These are phyloP conservation scores for Sprattus sprattus DNA, from an alignment of 2,113 vertebrate species.

Conservation along the genomic window DNA sequence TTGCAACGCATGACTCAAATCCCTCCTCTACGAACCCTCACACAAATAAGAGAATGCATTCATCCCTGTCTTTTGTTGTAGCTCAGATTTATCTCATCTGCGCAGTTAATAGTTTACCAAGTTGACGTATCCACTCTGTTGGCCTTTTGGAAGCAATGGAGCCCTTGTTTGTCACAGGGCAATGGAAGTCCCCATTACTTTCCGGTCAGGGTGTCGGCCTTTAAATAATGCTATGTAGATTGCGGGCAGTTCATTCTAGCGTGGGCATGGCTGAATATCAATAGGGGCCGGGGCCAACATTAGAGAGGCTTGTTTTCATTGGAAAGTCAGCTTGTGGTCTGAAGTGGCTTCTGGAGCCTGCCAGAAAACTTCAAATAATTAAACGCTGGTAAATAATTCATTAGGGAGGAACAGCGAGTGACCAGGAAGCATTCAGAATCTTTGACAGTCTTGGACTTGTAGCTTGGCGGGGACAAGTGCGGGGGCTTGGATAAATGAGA, in stretches of 20 bases:
- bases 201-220: neutral
- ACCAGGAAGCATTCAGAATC: constrained; percentile 50
- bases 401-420: constrained; percentile 41
- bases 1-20: constrained; percentile 30
- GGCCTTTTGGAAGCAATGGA: neutral
- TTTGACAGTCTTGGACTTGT: constrained; percentile 40
- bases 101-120: constrained; percentile 17
- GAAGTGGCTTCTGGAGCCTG: constrained; percentile 58
- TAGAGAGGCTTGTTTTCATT: constrained; percentile 47
- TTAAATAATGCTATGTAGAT: constrained; percentile 43
- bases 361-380: constrained; percentile 62
- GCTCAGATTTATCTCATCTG: constrained; percentile 17
- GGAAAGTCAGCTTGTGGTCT: constrained; percentile 46
- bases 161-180: neutral
- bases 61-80: neutral
- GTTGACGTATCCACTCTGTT: neutral
- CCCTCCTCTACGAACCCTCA: neutral
- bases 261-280: constrained; percentile 57
- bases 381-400: constrained; percentile 61
- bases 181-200: neutral
- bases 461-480: neutral
- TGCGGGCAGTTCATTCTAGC: constrained; percentile 57
- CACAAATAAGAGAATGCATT: constrained; percentile 16
- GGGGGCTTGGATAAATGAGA: neutral
- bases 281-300: constrained; percentile 55